phyloP scores from a whole-genome alignment of 2,797 vertebrate genomes.

The Oceanodroma leucorhoa region DNA sequence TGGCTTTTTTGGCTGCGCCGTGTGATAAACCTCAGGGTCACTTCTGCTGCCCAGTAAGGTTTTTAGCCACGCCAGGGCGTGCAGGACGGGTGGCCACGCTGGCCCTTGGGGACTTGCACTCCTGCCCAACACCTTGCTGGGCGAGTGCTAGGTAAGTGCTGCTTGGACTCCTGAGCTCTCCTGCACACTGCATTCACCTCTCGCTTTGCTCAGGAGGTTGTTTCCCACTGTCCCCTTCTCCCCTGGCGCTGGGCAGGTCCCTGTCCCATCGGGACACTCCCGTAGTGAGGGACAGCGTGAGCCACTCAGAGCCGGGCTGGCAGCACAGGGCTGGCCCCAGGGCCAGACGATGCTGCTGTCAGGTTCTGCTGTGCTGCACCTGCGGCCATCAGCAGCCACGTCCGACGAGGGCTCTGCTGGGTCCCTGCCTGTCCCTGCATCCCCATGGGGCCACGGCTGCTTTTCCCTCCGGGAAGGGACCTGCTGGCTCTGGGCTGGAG shows the following conservation, averaged over 20 bases:
- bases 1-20: rapidly evolving
- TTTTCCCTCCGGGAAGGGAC: neutral
- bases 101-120: neutral
- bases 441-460: neutral
- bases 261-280: neutral
- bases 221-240: neutral
- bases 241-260: too few relatives aligned
- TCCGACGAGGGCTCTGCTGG: neutral
- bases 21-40: neutral
- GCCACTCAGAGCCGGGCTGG: neutral
- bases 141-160: neutral
- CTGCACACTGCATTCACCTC: rapidly evolving
- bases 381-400: neutral
- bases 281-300: rapidly evolving
- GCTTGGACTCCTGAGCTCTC: neutral
- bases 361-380: neutral
- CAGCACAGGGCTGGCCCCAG: neutral
- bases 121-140: neutral
- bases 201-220: neutral
- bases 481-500: neutral
- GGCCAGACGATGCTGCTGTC: rapidly evolving
- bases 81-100: rapidly evolving
- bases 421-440: neutral
- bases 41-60: neutral
- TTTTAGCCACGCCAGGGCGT: neutral